phyloP scores from a whole-genome alignment of 2,113 vertebrate species.

The Erinaceus europaeus region DNA sequence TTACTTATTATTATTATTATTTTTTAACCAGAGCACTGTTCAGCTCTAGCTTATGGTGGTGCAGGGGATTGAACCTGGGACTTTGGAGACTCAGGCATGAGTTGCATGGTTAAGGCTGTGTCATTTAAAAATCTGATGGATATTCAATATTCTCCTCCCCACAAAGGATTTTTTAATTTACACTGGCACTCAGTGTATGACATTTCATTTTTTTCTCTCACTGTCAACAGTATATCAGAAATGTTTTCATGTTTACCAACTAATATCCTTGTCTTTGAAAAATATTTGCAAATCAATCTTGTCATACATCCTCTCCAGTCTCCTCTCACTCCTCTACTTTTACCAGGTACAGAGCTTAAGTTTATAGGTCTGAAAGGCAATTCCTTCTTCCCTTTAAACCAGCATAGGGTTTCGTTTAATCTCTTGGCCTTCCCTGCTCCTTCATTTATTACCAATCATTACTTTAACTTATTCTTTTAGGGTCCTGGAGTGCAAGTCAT shows the following conservation, averaged over 20 bases:
- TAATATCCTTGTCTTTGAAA: constrained; percentile 48
- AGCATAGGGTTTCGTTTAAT: constrained; percentile 41
- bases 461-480: constrained; percentile 69
- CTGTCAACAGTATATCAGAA: background rate
- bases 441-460: constrained; percentile 62
- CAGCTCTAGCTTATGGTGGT: no score
- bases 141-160: background rate
- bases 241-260: constrained; percentile 24
- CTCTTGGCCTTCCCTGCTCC: constrained; percentile 39
- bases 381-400: constrained; percentile 47
- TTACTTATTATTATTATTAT: no score
- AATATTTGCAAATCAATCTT: constrained; percentile 38
- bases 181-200: background rate
- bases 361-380: constrained; percentile 42
- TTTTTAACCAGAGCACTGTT: no score
- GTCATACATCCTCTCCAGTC: background rate
- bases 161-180: background rate
- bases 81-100: no score
- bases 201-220: background rate
- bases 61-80: no score
- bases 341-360: background rate
- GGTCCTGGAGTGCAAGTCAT: constrained; percentile 51
- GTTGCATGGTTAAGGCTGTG: background rate
- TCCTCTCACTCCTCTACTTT: background rate
- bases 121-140: constrained; percentile 23